Conservation (phyloP, 2,888 invertebrate species). For the Nymphalis urticae region DNA sequence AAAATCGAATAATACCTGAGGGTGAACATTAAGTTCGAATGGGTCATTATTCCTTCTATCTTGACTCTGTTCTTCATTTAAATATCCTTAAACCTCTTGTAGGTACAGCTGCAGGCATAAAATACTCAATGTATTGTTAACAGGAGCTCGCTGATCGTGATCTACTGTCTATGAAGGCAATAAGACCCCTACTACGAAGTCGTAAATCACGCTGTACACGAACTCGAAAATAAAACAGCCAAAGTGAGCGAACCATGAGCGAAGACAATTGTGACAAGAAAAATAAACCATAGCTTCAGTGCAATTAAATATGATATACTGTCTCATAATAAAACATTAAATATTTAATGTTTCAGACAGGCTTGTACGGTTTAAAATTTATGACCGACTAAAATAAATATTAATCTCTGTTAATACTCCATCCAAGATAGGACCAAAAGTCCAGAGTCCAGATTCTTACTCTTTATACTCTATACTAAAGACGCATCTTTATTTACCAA, state of each 20-base stretch:
- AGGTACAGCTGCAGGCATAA: constrained; percentile 30
- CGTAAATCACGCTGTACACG: constrained; percentile 1
- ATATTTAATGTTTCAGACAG: not conserved
- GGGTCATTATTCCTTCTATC: constrained; percentile 25
- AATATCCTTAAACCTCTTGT: constrained; percentile 29
- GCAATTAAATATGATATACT: constrained; percentile 2
- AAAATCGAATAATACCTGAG: constrained; percentile 18
- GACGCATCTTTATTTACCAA: not conserved
- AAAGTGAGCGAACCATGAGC: not conserved
- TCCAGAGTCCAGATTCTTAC: too few species aligned
- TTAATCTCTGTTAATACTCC: too few species aligned
- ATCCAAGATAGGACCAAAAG: too few species aligned
- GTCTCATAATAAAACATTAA: not conserved
- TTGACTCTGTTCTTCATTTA: constrained; percentile 28
- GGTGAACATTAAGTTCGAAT: constrained; percentile 17
- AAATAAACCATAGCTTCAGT: not conserved
- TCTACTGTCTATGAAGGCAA: constrained; percentile 44
- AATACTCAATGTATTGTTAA: constrained; percentile 35
- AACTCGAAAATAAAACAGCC: constrained; percentile 1
- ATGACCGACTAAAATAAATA: not conserved
- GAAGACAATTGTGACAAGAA: constrained; percentile 1
- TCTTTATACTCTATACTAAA: too few species aligned
- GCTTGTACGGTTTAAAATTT: not conserved
- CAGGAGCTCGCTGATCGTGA: constrained; percentile 40
- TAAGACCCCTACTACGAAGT: constrained; percentile 35